Evolutionary conservation across 2,797 vertebrate species (phyloP), one percentile per base, ranked within the genome.

Genomic region (Valencia hispanica): DNA sequence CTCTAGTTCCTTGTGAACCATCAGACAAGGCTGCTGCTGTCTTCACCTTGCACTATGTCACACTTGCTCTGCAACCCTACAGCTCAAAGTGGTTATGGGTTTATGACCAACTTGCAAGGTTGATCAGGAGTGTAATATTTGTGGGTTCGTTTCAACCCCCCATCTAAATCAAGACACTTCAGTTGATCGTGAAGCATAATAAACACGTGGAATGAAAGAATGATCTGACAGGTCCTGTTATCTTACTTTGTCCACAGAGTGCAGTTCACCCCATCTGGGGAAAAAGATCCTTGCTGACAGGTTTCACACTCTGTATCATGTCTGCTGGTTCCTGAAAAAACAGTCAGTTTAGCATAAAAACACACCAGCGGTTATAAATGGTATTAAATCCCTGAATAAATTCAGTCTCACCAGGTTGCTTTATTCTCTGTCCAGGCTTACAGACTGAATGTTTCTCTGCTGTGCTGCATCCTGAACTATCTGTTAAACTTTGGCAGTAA

Each of bases 271-370:
- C 78, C 78, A 0, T 75, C 1, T 5, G 20, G 11, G 14, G 78
- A 79, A 53, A 79, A 79, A 0, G 17, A 55, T 1, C 78, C 73
- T 0, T 25, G 6, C 22, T 27, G 2, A 75, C 78, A 79, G 22
- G 32, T 25, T 75, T 79, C 73, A 79, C 93, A 93, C 2, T 76
- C 74, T 1, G 84, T 84, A 57, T 94, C 87, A 18, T n/a, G 43
- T 32, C 0, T 48, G 51, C 74, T 84, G 70, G 83, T 92, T 20
- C 93, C 93, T 94, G 8, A 65, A 25, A 78, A 48, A 84, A 59
- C n/a, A 68, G 0, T 45, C n/a, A 66, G 25, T 32, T 12, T 53
- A 0, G 61, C 65, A 43, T 11, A 34, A 7, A 3, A 39, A 27
- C 11, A 15, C 32, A 76, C 47, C 8, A 32, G 20, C 34, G 10